Evolutionary conservation across 2,888 invertebrate genomes (phyloP).

Genomic region (Phaedon cochleariae): DNA sequence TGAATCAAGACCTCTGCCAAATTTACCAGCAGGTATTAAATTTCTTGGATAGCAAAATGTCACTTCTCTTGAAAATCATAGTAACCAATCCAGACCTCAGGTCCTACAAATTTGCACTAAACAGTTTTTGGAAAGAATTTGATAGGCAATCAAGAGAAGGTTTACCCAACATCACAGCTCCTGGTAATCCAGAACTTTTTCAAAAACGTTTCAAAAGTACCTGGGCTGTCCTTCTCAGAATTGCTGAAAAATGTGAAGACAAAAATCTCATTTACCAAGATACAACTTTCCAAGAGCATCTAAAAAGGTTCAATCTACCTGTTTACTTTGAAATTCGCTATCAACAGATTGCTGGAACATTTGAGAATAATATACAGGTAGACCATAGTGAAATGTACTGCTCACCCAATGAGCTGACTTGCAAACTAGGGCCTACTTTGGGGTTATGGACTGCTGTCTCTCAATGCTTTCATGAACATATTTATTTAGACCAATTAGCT

Average conservation of each 20-base stretch:
- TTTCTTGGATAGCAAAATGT: constrained; percentile 76
- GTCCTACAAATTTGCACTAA: constrained; percentile 80
- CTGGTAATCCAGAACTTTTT: constrained; percentile 90
- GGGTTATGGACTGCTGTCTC: constrained; percentile 62
- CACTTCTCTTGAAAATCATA: constrained; percentile 60
- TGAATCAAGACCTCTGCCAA: constrained; percentile 72
- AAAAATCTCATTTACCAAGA: constrained; percentile 71
- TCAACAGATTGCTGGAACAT: constrained; percentile 86
- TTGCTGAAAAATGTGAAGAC: constrained; percentile 74
- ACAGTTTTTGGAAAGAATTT: constrained; percentile 88
- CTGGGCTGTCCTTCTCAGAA: constrained; percentile 75
- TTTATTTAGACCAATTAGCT: constrained; percentile 80
- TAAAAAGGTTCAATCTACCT: constrained; percentile 88
- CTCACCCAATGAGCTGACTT: constrained; percentile 58
- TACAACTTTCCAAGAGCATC: constrained; percentile 77
- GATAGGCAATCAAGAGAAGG: constrained; percentile 83
- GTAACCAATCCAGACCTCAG: constrained; percentile 60
- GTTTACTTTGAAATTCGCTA: constrained; percentile 97
- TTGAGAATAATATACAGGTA: constrained; percentile 63
- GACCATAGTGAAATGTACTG: constrained; percentile 40
- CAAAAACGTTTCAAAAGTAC: constrained; percentile 84
- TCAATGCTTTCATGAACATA: constrained; percentile 78
- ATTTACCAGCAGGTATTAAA: constrained; percentile 77
- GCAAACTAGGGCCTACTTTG: constrained; percentile 59
- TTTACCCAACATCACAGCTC: constrained; percentile 86